Evolutionary conservation across 1,140 invertebrate genomes (phyloP), one percentile per base, ranked within the genome.

Genomic region (Ceratosolen solmsi): DNA sequence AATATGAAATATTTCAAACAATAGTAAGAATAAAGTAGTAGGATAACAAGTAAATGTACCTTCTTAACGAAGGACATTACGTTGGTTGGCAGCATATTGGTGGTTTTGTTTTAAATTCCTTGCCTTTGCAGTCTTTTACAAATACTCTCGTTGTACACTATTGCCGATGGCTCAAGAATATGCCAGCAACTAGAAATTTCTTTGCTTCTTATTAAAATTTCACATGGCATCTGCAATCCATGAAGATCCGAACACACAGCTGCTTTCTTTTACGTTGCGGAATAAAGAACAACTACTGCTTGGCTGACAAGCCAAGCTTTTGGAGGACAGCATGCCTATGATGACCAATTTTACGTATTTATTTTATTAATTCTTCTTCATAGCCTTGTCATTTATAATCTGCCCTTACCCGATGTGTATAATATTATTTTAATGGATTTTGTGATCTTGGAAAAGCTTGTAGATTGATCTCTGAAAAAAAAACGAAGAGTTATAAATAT

Each of bases 11-110:
- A 4, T 36, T 20, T 38, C 15, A 68, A 33, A 68, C 38, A 33
- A 65, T 30, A 65, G 27, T 7, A 33, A 33, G 8, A 51, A n/a
- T 3, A 73, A 27, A 51, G 41, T 17, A 65, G 9, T n/a, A 83
- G 68, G 60, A 38, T 22, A 54, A 63, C 1, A 73, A 60, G 65
- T 56, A 79, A 82, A 90, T 93, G 93, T 88, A 96, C 95, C 95
- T 96, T 96, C 88, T 96, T 96, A 93, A 96, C 95, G 89, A 96
- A 96, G 85, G 95, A 95, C 94, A 96, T 95, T 84, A 96, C 94
- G 89, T 96, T 95, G 83, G 94, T 95, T 84, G 95, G 95, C 93
- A 95, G 93, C 95, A 96, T 96, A 56, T 81, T 87, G 82, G 27
- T 83, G 84, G 68, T 72, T 82, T 30, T n/a, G 20, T 68, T 38